These are phyloP conservation scores for Catharus fuscescens DNA, from an alignment of 2,113 vertebrate genomes.

Conservation along the genomic window DNA sequence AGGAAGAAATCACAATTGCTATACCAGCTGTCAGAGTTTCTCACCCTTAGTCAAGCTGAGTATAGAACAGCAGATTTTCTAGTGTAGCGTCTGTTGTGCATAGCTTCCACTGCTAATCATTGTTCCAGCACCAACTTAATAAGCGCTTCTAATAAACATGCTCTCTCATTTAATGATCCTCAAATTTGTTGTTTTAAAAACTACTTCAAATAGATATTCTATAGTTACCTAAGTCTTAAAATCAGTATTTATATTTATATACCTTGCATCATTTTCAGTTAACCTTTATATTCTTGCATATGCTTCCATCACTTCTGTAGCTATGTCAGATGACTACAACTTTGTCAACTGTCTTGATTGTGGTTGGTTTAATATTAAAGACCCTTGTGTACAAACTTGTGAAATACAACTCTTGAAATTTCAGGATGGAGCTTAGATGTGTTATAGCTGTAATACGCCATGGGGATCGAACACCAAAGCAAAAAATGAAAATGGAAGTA, in stretches of 20 bases:
- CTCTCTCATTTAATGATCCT: conserved; percentile 55
- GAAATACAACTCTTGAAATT: conserved; percentile 26
- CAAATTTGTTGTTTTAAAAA: conserved; percentile 14
- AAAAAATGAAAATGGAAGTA: conserved; percentile 89
- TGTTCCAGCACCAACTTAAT: conserved; percentile 36
- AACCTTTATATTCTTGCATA: conserved; percentile 29
- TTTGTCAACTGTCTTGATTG: neutral
- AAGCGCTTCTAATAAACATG: conserved; percentile 51
- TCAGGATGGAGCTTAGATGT: conserved; percentile 90
- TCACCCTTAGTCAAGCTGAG: conserved; percentile 54
- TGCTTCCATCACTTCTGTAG: conserved; percentile 26
- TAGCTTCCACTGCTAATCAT: conserved; percentile 51
- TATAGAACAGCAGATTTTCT: conserved; percentile 53
- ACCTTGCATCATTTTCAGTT: conserved; percentile 38
- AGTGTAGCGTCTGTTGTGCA: neutral
- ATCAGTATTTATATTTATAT: conserved; percentile 17
- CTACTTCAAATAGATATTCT: conserved; percentile 29
- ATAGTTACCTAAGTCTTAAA: conserved; percentile 40
- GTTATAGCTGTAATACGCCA: conserved; percentile 86
- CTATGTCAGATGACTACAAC: neutral
- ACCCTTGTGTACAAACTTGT: neutral
- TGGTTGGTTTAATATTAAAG: neutral
- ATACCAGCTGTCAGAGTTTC: conserved; percentile 41
- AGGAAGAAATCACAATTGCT: conserved; percentile 53
- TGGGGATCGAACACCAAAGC: conserved; percentile 83